phyloP scores from a whole-genome alignment of 1,140 invertebrate genomes.

The Hycleus phaleratus region DNA sequence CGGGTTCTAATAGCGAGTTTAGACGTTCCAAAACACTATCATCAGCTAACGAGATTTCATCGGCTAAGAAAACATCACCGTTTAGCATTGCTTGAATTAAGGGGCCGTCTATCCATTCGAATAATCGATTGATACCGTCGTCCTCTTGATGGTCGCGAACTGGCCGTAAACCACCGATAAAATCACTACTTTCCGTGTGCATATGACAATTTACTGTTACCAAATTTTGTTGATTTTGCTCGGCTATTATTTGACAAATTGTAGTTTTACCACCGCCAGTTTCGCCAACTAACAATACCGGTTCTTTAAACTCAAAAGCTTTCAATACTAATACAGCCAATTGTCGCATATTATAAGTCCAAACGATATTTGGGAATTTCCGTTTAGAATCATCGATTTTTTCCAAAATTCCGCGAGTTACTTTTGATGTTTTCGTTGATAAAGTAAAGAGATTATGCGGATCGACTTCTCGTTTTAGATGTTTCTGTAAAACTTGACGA shows the following conservation, averaged over 20 bases:
- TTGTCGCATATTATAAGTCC: slow-evolving; percentile 87
- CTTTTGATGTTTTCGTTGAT: slow-evolving; percentile 62
- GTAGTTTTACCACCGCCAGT: slow-evolving; percentile 99
- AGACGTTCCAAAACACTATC: slow-evolving; percentile 96
- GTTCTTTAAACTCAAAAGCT: slow-evolving; percentile 86
- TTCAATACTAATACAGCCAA: slow-evolving; percentile 88
- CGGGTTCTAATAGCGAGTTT: slow-evolving; percentile 90
- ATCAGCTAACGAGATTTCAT: slow-evolving; percentile 98
- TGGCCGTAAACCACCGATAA: slow-evolving; percentile 90
- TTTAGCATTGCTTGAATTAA: slow-evolving; percentile 84
- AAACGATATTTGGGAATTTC: slow-evolving; percentile 77
- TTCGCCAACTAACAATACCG: slow-evolving; percentile 92
- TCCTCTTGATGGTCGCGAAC: slow-evolving; percentile 58
- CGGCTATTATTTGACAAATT: slow-evolving; percentile 81
- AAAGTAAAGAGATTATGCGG: slow-evolving; percentile 71
- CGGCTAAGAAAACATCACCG: slow-evolving; percentile 86
- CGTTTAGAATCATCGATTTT: slow-evolving; percentile 50
- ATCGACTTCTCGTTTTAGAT: slow-evolving; percentile 72
- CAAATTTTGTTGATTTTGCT: slow-evolving; percentile 56
- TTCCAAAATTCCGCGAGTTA: slow-evolving; percentile 66
- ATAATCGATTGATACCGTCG: slow-evolving; percentile 53
- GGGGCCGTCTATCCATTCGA: slow-evolving; percentile 98
- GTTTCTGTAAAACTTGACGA: slow-evolving; percentile 70
- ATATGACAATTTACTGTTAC: slow-evolving; percentile 94
- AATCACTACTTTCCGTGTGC: slow-evolving; percentile 97